Evolutionary conservation across 2,888 invertebrate genomes (phyloP), one percentile per base, ranked within the genome.

Genomic region (Dicyrtoma fusca): DNA sequence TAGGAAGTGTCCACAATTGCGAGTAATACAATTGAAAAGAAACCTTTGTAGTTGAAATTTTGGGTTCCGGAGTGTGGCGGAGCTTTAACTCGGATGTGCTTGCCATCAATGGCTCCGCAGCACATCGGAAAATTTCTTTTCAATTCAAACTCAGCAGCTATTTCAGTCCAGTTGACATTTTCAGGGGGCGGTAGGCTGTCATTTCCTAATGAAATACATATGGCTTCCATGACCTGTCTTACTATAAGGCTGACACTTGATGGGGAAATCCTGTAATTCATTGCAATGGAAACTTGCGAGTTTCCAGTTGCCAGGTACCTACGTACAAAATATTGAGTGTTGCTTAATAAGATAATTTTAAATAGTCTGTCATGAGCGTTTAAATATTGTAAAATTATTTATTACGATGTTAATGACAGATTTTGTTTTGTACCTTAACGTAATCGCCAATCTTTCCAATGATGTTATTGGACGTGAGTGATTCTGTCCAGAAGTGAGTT

Each of bases 21-120:
- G 45, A 76, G 14, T 0, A 76, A 21, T 1, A 77, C 74, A 23
- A 75, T 23, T 1, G 69, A 69, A 34, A 69, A 76, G 11, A 34
- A 71, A 0, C 53, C 63, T 23, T 81, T 81, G 57, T 80, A 80
- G 45, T 79, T 80, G 76, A 76, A 53, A 74, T 75, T 68, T 64
- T 55, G 6, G 0, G 79, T 77, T 25, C 78, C 79, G 62, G 74
- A 65, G 11, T 47, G 42, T 14, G 57, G 11, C 17, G 81, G 79
- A 17, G 72, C 62, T 25, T 34, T 57, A 19, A 80, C 74, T n/a
- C 68, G 45, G 14, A 81, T 71, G 53, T 80, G 77, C 25, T 80
- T 81, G 13, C 79, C 79, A 65, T 80, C 80, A 64, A 81, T 55
- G 6, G 75, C 75, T 10, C 77, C 78, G 25, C 71, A 61, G 19